Conservation (phyloP, 1,140 invertebrate genomes). For the Bombus affinis region DNA sequence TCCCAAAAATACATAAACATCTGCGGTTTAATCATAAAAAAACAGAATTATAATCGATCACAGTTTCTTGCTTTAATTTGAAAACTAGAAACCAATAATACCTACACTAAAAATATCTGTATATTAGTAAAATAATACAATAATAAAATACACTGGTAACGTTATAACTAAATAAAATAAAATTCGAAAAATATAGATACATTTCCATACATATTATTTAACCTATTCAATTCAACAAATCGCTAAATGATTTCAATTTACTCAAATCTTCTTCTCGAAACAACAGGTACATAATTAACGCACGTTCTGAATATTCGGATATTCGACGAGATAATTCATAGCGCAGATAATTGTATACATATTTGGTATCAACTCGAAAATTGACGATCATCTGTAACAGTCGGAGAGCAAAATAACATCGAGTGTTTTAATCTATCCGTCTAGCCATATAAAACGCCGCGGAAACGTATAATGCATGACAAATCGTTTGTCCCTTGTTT, state of each 20-base stretch:
- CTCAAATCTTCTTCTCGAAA: neutral
- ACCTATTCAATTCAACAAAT: neutral
- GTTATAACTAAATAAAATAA: neutral
- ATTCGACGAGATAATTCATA: neutral
- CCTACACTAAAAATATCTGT: neutral
- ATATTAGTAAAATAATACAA: neutral
- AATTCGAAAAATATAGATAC: neutral
- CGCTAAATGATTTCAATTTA: neutral
- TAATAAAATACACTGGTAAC: neutral
- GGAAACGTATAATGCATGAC: constrained; percentile 8
- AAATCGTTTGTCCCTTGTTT: constrained; percentile 25
- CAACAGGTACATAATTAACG: neutral
- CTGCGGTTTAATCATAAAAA: neutral
- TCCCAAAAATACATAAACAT: too few species aligned
- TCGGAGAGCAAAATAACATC: neutral
- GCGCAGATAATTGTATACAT: neutral
- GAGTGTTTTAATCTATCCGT: constrained; percentile 4
- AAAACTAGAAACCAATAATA: neutral
- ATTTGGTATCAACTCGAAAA: neutral
- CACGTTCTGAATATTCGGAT: neutral
- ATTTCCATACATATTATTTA: neutral
- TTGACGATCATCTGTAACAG: constrained; percentile 3
- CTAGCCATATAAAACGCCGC: neutral
- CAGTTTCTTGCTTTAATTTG: too few species aligned
- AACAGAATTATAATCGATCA: neutral